Base-by-base conservation (phyloP, 2,113 vertebrate species). In the Candoia aspera region DNA sequence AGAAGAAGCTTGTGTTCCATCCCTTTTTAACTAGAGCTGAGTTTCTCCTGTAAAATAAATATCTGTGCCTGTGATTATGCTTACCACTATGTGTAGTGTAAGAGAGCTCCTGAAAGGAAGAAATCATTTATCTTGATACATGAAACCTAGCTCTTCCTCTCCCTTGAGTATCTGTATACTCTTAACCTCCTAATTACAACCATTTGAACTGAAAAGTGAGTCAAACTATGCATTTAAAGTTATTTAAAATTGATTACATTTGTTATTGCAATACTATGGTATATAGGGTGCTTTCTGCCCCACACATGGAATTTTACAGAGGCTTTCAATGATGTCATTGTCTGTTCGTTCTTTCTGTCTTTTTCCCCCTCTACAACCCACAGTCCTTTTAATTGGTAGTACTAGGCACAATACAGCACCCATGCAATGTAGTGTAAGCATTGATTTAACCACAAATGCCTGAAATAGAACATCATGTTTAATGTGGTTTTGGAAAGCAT, bases 401-500 rank as follows among this genome's bases (percentile, higher is more conserved):
- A 85, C 84, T n/a, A 59, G 15, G 24, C 59, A 46, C 33, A 62
- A 33, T 9, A 85, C 49, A 29, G 84, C n/a, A 84, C 26, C 24
- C 37, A 84, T 13, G 0, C n/a, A 42, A 79, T 79, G 26, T 60
- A 49, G 49, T 62, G 46, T 83, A 85, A 57, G 49, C 83, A 90
- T 62, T 33, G 19, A 26, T 46, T 90, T 85, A 85, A 21, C 58
- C 90, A 53, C 73, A 79, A 79, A 42, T 79, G 37, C 17, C 17
- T 79, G 37, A 86, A 55, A 57, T n/a, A 86, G 33, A 86, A 79
- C 8, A 0, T 79, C 33, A 79, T 17, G 53, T 33, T 94, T 95
- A 91, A 96, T 95, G 94, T 94, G 94, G 68, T 33, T 58, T 58
- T 57, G 53, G 21, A 90, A 90, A 26, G 54, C 2, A 49, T 42